phyloP scores from a whole-genome alignment of 2,888 invertebrate genomes.

The Argyresthia goedartella region DNA sequence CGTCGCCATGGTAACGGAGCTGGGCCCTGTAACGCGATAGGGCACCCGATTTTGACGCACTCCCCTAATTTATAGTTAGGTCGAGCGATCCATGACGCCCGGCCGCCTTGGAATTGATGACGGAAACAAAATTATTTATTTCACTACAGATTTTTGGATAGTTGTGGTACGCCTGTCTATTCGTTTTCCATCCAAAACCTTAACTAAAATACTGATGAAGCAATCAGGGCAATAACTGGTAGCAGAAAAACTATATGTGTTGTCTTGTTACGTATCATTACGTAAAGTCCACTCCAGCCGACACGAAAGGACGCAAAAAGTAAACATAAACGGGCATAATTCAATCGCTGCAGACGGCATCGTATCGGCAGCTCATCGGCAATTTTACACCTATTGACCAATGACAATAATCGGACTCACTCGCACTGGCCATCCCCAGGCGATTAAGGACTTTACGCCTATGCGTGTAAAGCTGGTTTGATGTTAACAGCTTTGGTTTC shows the following conservation, averaged over 20 bases:
- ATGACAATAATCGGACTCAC: slow-evolving; percentile 23
- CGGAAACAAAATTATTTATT: slow-evolving; percentile 47
- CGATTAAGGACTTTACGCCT: slow-evolving; percentile 14
- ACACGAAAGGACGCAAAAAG: slow-evolving; percentile 1
- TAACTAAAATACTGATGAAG: no score
- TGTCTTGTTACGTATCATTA: not conserved
- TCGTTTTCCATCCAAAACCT: no score
- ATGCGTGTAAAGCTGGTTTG: slow-evolving; percentile 5
- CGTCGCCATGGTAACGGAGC: slow-evolving; percentile 3
- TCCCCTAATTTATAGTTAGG: slow-evolving; percentile 44
- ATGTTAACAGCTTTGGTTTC: not conserved
- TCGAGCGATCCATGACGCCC: slow-evolving; percentile 20
- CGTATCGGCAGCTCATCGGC: slow-evolving; percentile 34
- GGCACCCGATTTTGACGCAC: slow-evolving; percentile 31
- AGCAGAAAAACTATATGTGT: no score
- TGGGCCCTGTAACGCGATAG: slow-evolving; percentile 34
- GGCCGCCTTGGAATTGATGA: slow-evolving; percentile 42
- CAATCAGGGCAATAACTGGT: no score
- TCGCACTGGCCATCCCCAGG: slow-evolving; percentile 16
- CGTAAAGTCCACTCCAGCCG: not conserved
- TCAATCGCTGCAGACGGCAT: slow-evolving; percentile 7
- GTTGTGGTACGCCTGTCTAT: no score
- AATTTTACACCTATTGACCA: slow-evolving; percentile 48
- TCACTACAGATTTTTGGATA: not conserved
- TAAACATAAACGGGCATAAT: slow-evolving; percentile 6